Evolutionary conservation across 92 coral and sea anemone genomes (phyloP).

Genomic region (Hydrozoanthus gracilis): DNA sequence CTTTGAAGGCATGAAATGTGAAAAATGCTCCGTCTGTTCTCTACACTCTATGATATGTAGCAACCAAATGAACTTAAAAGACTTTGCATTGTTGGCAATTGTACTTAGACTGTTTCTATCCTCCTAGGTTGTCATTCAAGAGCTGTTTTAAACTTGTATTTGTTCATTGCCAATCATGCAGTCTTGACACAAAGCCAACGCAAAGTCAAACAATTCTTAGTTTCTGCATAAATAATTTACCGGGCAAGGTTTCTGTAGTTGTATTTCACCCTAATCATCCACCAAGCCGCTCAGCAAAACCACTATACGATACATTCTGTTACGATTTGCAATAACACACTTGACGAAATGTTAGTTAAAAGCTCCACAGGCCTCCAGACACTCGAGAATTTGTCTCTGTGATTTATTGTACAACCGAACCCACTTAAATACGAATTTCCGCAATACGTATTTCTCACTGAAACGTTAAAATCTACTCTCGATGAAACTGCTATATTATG

Average conservation of each 20-base stretch:
- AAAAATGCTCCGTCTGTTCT: constrained; percentile 2
- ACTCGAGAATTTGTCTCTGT: neutral
- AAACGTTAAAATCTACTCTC: neutral
- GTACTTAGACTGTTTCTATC: constrained; percentile 38
- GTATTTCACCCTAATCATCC: neutral
- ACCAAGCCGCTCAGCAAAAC: too few relatives aligned
- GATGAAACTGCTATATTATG: neutral
- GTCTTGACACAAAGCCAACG: neutral
- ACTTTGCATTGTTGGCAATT: constrained; percentile 24
- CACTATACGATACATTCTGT: too few relatives aligned
- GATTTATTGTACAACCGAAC: neutral
- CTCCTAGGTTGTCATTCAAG: constrained; percentile 41
- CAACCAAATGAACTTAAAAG: neutral
- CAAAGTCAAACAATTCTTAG: neutral
- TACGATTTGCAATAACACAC: neutral
- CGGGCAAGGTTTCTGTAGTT: neutral
- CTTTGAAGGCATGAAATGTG: neutral
- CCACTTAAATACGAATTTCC: neutral
- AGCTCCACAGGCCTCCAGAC: neutral
- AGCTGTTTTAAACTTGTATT: neutral
- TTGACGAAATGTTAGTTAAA: neutral
- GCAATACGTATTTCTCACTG: neutral
- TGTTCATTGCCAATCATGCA: too few relatives aligned
- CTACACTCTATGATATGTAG: neutral
- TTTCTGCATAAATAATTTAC: constrained; percentile 16